Percentiles rank a stretch among this genome's conserved stretches.
Conservation (phyloP, 2,113 vertebrate species). For the Istiophorus platypterus region DNA sequence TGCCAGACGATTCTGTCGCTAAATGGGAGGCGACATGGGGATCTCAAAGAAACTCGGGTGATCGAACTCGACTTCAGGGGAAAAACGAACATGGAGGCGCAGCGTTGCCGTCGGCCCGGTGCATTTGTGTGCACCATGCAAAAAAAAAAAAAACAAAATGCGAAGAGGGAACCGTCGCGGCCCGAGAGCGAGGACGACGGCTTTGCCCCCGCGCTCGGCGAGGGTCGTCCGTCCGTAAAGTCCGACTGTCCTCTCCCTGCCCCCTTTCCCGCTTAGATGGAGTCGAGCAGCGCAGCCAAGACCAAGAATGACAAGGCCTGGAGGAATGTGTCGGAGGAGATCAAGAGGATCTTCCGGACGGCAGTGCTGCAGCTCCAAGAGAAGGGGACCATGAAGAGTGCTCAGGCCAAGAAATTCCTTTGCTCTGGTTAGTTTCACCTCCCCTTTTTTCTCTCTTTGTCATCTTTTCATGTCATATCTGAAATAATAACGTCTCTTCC, state of each 20-base stretch:
- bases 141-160: no score
- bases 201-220: slow-evolving; percentile 3
- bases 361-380: slow-evolving; percentile 93
- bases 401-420: slow-evolving; percentile 95
- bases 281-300: slow-evolving; percentile 87
- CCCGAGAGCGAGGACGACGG: slow-evolving; percentile 10
- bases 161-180: no score
- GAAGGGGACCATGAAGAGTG: slow-evolving; percentile 94
- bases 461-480: not conserved
- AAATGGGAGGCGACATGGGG: no score
- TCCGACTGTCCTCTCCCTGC: slow-evolving; percentile 53
- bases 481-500: slow-evolving; percentile 11
- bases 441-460: not conserved
- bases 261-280: slow-evolving; percentile 84
- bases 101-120: no score
- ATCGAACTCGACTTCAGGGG: no score
- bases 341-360: slow-evolving; percentile 94
- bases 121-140: no score
- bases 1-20: no score
- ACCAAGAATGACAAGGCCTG: slow-evolving; percentile 91
- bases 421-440: slow-evolving; percentile 90
- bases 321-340: slow-evolving; percentile 95
- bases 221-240: slow-evolving; percentile 11
- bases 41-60: no score
- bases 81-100: no score